Evolutionary conservation across 1,140 invertebrate genomes (phyloP), one percentile per base, ranked within the genome.

Genomic region (Antheraea pernyi): DNA sequence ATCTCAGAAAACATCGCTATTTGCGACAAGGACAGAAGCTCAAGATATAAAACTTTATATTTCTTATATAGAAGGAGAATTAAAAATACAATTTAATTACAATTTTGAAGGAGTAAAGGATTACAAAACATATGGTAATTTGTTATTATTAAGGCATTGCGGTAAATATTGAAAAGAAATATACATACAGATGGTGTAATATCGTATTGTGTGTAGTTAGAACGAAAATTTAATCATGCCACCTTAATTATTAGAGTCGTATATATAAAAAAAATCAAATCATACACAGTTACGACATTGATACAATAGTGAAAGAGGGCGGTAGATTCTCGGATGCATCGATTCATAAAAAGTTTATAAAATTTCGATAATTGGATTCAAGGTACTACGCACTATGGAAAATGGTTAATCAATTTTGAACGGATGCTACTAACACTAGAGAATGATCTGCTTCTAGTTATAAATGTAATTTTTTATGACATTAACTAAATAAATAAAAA

Each of bases 251-350:
- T 13, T 16, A 53, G 46, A n/a, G 13, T 6, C 11, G 9, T 6
- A 2, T 19, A 46, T 18, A 30, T 48, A 53, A 36, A 37, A 58
- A 68, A 61, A 65, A 66, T 68, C 42, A 65, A 72, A 70, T 67
- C 68, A 22, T 74, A 77, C 73, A 78, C 72, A 53, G 46, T 72
- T 72, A 86, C 86, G 85, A 91, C 89, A 91, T 90, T 89, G 88
- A 89, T 87, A 91, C 89, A 91, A 89, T 91, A 91, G 89, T 90
- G 84, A 90, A 83, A 90, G 84, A 86, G 86, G 88, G 86, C 88
- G 89, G 86, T 85, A 90, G 84, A 81, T 76, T 81, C 73, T 85
- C 77, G 79, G 80, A 85, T 85, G 83, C 82, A 89, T 81, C 78
- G 75, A 83, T 76, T 80, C 73, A 75, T 76, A 78, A 80, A 70